Percentiles rank a stretch among this genome's conserved stretches.
Evolutionary conservation across 2,113 vertebrate species (phyloP).

Genomic region (Illadopsis cleaveri): DNA sequence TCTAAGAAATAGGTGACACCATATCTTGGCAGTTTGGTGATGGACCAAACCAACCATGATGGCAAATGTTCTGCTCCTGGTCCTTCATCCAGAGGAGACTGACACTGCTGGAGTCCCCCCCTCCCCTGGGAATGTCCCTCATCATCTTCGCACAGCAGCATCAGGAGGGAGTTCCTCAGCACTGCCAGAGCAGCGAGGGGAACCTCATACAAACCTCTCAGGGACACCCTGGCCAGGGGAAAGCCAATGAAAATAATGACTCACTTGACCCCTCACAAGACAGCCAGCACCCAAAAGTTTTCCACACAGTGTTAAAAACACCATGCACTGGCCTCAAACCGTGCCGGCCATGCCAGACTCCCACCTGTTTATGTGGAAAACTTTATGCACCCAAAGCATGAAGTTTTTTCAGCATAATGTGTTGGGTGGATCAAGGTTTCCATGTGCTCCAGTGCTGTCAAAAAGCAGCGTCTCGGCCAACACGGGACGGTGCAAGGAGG

Average conservation of each 20-base stretch:
- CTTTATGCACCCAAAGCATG: constrained; percentile 48
- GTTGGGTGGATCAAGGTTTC: constrained; percentile 62
- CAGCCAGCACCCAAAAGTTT: constrained; percentile 58
- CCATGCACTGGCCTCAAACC: constrained; percentile 9
- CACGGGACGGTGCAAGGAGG: neutral
- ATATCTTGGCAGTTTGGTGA: neutral
- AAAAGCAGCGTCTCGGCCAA: neutral
- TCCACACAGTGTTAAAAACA: constrained; percentile 46
- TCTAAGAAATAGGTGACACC: neutral
- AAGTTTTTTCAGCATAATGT: constrained; percentile 44
- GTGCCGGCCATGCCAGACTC: neutral
- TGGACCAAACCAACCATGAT: neutral
- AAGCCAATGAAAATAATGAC: constrained; percentile 59
- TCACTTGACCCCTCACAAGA: constrained; percentile 53
- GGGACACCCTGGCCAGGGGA: neutral
- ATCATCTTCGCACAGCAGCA: neutral
- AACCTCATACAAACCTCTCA: neutral
- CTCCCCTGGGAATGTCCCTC: neutral
- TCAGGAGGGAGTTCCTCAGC: neutral
- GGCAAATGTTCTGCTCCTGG: neutral
- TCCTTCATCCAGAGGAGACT: neutral
- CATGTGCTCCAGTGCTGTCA: constrained; percentile 14
- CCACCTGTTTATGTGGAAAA: constrained; percentile 69
- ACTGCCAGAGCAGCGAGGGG: neutral
- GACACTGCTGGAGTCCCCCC: neutral